Percentiles rank a stretch among this genome's conserved stretches.
phyloP scores from a whole-genome alignment of 1,140 invertebrate genomes.

The Aphaenogaster floridana region DNA sequence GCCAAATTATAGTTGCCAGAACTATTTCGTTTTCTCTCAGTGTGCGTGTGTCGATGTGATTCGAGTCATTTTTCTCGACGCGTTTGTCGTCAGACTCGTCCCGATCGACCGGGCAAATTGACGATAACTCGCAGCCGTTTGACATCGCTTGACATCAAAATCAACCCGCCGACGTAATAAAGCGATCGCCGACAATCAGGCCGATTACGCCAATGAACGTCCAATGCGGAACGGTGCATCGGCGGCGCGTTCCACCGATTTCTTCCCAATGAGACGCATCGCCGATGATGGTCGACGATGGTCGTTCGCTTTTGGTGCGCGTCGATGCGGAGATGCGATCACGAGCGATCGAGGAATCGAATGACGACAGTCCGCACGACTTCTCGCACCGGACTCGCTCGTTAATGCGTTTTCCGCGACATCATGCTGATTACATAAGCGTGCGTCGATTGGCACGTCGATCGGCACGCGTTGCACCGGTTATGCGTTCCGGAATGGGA shows the following conservation, averaged over 20 bases:
- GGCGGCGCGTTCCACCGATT: constrained; percentile 57
- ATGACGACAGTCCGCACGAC: constrained; percentile 7
- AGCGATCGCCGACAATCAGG: constrained; percentile 85
- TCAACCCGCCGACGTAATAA: constrained; percentile 85
- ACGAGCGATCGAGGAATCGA: constrained; percentile 25
- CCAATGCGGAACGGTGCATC: constrained; percentile 52
- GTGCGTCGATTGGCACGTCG: constrained; percentile 31
- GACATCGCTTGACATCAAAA: constrained; percentile 86
- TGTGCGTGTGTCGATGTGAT: background rate
- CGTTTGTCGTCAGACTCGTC: constrained; percentile 42
- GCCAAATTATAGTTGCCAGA: no score
- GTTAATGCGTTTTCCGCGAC: constrained; percentile 33
- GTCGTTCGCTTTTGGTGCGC: background rate
- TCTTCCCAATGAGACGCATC: constrained; percentile 66
- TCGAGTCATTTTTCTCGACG: constrained; percentile 6
- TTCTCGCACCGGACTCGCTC: constrained; percentile 17
- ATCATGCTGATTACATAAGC: constrained; percentile 49
- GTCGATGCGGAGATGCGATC: constrained; percentile 19
- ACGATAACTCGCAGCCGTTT: constrained; percentile 84
- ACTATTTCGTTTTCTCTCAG: no score
- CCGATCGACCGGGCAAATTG: constrained; percentile 81
- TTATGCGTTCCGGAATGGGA: constrained; percentile 77
- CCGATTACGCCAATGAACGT: constrained; percentile 83
- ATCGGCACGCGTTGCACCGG: constrained; percentile 51
- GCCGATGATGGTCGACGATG: background rate